These are phyloP conservation scores for Cylloceria caligata DNA, from an alignment of 2,888 invertebrate genomes.

Conservation along the genomic window DNA sequence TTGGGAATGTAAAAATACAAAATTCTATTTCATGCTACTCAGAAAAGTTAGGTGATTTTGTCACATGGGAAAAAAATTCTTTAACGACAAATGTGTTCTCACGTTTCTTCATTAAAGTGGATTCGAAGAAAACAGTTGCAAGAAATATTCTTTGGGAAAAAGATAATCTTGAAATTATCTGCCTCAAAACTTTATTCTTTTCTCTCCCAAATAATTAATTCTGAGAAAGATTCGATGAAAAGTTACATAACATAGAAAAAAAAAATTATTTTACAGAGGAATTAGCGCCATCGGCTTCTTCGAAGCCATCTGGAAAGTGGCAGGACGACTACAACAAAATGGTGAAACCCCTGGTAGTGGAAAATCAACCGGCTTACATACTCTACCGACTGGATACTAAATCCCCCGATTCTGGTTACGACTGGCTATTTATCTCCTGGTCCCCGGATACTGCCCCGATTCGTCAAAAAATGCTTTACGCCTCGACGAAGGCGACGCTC, in stretches of 20 bases:
- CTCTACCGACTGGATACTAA: constrained; percentile 91
- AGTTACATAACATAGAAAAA: neutral
- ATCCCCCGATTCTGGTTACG: constrained; percentile 91
- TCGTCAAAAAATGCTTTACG: constrained; percentile 98
- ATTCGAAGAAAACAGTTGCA: no score
- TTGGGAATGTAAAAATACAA: no score
- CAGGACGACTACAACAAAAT: constrained; percentile 94
- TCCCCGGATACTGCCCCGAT: constrained; percentile 96
- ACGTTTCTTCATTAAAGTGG: no score
- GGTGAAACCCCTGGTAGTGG: constrained; percentile 89
- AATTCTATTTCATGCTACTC: no score
- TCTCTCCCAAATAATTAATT: no score
- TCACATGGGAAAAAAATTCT: no score
- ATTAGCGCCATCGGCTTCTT: constrained; percentile 88
- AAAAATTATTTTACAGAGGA: constrained; percentile 88
- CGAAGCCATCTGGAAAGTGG: constrained; percentile 91
- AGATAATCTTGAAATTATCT: no score
- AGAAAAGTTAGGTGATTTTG: no score
- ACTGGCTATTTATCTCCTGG: constrained; percentile 98
- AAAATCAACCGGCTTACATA: constrained; percentile 95
- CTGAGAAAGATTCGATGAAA: neutral
- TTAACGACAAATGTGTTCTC: no score
- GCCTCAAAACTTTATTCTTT: no score
- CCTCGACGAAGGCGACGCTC: constrained; percentile 98
- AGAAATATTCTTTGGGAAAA: no score